phyloP scores from a whole-genome alignment of 1,140 invertebrate genomes.

The Drosophila busckii region DNA sequence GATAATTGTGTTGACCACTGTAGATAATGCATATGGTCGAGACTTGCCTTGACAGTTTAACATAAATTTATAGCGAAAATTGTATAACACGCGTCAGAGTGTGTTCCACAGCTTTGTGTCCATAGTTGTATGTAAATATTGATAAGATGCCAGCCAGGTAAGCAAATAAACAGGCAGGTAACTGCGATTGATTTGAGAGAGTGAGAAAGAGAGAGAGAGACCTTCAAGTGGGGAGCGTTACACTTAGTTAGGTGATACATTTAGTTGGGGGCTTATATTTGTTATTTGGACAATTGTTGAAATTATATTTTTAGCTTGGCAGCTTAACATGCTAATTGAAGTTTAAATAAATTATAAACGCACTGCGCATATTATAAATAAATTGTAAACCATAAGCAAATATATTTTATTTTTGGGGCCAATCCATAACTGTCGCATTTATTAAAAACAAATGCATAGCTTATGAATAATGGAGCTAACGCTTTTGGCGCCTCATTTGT shows the following conservation, averaged over 20 bases:
- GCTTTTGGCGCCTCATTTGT: conserved; percentile 46
- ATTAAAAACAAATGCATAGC: neutral
- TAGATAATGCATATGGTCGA: conserved; percentile 16
- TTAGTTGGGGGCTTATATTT: conserved; percentile 18
- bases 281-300: conserved; percentile 30
- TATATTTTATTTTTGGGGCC: conserved; percentile 4
- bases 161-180: conserved; percentile 1
- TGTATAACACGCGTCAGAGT: conserved; percentile 5
- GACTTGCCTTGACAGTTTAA: conserved; percentile 29
- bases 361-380: conserved; percentile 41
- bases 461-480: conserved; percentile 54
- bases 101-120: conserved; percentile 16
- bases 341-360: conserved; percentile 29
- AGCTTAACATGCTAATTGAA: conserved; percentile 58
- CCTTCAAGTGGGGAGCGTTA: conserved; percentile 8
- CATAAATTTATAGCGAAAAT: conserved; percentile 39
- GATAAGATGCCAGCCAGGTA: conserved; percentile 37
- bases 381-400: conserved; percentile 54
- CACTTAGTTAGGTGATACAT: conserved; percentile 43
- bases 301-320: conserved; percentile 39
- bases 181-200: too few relatives aligned
- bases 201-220: conserved; percentile 21
- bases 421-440: conserved; percentile 55
- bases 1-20: conserved; percentile 23
- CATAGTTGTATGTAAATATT: conserved; percentile 52